phyloP scores from a whole-genome alignment of 2,797 vertebrate species.

The Apogon hyalosoma region DNA sequence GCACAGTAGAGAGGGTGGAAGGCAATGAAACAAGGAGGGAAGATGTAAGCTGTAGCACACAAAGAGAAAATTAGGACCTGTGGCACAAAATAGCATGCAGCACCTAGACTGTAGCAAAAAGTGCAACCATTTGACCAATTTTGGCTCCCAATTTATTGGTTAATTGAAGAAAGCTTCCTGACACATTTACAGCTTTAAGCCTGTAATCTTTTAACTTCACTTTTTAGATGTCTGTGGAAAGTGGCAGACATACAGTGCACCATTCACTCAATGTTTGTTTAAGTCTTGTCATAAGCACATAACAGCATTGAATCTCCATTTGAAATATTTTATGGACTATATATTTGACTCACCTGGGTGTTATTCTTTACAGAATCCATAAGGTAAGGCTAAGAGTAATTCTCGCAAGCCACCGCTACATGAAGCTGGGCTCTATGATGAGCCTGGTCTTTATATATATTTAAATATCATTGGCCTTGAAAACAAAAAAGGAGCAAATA shows the following conservation, averaged over 20 bases:
- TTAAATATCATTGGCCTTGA: not conserved
- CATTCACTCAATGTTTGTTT: no score
- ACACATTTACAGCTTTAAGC: not conserved
- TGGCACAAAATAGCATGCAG: conserved; percentile 13
- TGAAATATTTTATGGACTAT: no score
- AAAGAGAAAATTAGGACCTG: conserved; percentile 50
- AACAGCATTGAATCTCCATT: no score
- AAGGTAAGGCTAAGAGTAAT: no score
- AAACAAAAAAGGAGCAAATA: not conserved
- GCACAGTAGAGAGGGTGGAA: conserved; percentile 38
- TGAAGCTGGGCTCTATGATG: no score
- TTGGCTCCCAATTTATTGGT: not conserved
- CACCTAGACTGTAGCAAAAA: conserved; percentile 1
- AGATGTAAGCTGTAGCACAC: conserved; percentile 35
- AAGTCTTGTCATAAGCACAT: no score
- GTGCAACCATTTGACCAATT: conserved; percentile 33
- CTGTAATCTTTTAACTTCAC: not conserved
- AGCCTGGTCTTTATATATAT: no score
- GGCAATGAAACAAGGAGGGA: conserved; percentile 45
- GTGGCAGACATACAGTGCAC: no score
- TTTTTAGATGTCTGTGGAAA: no score
- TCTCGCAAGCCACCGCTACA: no score
- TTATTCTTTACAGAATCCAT: no score
- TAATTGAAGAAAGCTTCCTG: conserved; percentile 1
- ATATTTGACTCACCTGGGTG: no score